Evolutionary conservation across 2,888 invertebrate genomes (phyloP).

Genomic region (Oscheius myriophilus): DNA sequence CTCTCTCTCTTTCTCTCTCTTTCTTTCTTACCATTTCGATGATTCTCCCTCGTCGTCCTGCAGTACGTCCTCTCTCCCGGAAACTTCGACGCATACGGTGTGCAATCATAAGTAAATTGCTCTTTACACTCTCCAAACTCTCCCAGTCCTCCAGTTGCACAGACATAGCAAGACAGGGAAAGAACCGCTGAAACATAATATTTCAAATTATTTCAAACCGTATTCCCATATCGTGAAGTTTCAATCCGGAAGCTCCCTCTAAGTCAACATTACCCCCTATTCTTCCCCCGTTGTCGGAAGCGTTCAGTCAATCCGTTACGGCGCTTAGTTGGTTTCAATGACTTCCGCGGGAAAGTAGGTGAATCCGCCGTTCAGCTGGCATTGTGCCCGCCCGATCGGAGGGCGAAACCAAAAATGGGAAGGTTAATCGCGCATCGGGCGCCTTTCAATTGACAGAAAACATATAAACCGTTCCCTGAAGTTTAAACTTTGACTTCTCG

Average conservation of each 20-base stretch:
- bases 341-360: slow-evolving; percentile 16
- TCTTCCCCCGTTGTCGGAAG: too few species aligned
- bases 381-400: slow-evolving; percentile 10
- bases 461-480: background rate
- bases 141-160: slow-evolving; percentile 55
- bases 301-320: too few species aligned
- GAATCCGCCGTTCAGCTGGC: slow-evolving; percentile 20
- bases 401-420: background rate
- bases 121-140: slow-evolving; percentile 63
- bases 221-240: too few species aligned
- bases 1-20: slow-evolving; percentile 1
- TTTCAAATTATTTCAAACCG: too few species aligned
- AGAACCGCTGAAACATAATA: slow-evolving; percentile 23
- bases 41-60: slow-evolving; percentile 57
- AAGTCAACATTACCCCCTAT: too few species aligned
- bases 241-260: too few species aligned
- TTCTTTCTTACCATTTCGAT: slow-evolving; percentile 46
- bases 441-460: background rate
- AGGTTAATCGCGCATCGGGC: background rate
- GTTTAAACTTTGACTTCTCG: too few species aligned
- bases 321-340: background rate
- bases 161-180: slow-evolving; percentile 58
- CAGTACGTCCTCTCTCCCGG: slow-evolving; percentile 57
- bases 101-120: slow-evolving; percentile 61
- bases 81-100: slow-evolving; percentile 45